Percentiles rank a stretch among this genome's conserved stretches.
Conservation (phyloP, 2,888 invertebrate species). For the Coecobrya sp. region DNA sequence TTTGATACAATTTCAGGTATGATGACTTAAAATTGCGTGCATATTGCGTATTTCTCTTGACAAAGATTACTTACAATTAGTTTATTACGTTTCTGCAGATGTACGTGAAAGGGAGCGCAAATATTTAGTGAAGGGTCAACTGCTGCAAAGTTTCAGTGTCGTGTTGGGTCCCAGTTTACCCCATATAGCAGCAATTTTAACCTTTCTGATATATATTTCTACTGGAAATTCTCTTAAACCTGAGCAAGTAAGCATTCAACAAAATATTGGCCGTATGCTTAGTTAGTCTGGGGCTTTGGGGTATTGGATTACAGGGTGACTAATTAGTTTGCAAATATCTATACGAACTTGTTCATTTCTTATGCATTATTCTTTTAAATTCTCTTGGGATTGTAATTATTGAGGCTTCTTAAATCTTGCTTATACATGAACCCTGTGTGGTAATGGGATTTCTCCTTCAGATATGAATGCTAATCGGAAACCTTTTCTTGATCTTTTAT, state of each 20-base stretch:
- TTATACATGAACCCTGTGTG: no score
- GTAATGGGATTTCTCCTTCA: conserved; percentile 26
- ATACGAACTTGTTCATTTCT: no score
- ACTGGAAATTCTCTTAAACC: conserved; percentile 90
- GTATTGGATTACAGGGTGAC: no score
- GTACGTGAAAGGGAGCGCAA: conserved; percentile 89
- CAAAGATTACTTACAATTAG: neutral
- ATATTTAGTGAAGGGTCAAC: conserved; percentile 89
- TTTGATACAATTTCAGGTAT: conserved; percentile 88
- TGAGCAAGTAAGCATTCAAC: conserved; percentile 89
- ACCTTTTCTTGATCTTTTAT: neutral
- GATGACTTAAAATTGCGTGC: neutral
- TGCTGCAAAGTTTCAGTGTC: conserved; percentile 90
- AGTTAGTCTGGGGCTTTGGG: no score
- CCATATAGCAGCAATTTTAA: conserved; percentile 90
- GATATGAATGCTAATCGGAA: neutral
- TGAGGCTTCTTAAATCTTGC: no score
- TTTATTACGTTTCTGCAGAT: conserved; percentile 87
- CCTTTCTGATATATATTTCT: conserved; percentile 89
- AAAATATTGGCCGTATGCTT: no score
- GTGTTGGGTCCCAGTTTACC: conserved; percentile 90
- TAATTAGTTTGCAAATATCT: no score
- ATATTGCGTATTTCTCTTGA: neutral
- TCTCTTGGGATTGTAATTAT: no score
- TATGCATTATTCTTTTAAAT: no score